Evolutionary conservation across 2,113 vertebrate genomes (phyloP), one percentile per base, ranked within the genome.

Genomic region (Alethe diademata): DNA sequence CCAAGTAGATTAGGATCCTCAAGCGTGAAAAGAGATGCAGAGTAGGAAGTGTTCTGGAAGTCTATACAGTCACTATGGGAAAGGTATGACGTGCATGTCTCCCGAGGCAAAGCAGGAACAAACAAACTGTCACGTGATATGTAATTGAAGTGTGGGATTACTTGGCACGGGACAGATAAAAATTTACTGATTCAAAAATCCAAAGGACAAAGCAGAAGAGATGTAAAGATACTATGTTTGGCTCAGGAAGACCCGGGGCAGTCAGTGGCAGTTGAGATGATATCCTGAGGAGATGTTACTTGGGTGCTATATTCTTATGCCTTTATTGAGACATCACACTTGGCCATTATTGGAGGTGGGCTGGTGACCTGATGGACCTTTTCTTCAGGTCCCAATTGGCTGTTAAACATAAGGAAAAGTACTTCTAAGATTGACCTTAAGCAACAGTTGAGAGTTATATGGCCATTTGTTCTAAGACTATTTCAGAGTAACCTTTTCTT

Each of bases 401-500:
- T 91, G 53, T 43, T 71, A 67, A 85, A 64, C n/a, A 29, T n/a
- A 31, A 70, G 15, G 19, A 58, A 75, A 90, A 66, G 36, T 70
- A 50, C 58, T 90, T 83, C 14, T 47, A 78, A 70, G 26, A 58
- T 35, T 81, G n/a, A 78, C 24, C 14, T 82, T 11, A 82, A 78
- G 12, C 48, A 87, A 45, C 20, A 53, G 14, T 38, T 88, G 24
- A 58, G 16, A 40, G 33, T 61, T 69, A 28, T 29, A 3, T 56
- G 26, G n/a, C 8, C 16, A 4, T 64, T 61, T 61, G 31, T 86
- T 65, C 8, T 53, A 42, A 92, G 29, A 22, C 8, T 70, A 8
- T 36, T 88, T 83, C 62, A 24, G n/a, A 91, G 47, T 94, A 90
- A 95, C 53, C 18, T 74, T 73, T 95, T 96, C 45, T 86, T 82